These are phyloP conservation scores for Lordiphosa clarofinis DNA, from an alignment of 1,140 invertebrate genomes.

Conservation along the genomic window DNA sequence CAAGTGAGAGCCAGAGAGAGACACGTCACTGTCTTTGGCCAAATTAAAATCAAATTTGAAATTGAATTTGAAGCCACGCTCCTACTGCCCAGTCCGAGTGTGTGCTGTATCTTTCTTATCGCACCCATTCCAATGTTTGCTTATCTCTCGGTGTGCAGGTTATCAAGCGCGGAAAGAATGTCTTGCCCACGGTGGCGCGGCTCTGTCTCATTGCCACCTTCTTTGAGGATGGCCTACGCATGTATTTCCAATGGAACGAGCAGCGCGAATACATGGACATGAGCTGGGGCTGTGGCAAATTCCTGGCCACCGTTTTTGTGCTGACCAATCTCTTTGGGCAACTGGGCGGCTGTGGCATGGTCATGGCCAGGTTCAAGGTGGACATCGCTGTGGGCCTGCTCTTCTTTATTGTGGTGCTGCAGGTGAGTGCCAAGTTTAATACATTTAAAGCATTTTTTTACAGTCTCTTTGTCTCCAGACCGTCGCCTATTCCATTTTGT, in stretches of 20 bases:
- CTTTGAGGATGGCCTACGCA: constrained; percentile 98
- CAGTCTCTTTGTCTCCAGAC: constrained; percentile 84
- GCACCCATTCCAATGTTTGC: constrained; percentile 36
- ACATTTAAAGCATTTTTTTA: constrained; percentile 1
- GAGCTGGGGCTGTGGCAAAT: constrained; percentile 97
- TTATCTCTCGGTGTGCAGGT: constrained; percentile 83
- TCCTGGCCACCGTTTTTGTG: constrained; percentile 93
- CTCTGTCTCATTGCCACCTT: constrained; percentile 99
- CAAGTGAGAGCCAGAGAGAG: constrained; percentile 38
- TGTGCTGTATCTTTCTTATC: constrained; percentile 56
- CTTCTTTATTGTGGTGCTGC: constrained; percentile 97
- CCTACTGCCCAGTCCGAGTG: constrained; percentile 4
- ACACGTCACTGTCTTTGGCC: constrained; percentile 59
- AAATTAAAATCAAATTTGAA: constrained; percentile 21
- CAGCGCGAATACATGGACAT: constrained; percentile 99
- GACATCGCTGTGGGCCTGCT: constrained; percentile 95
- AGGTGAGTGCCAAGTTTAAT: constrained; percentile 82
- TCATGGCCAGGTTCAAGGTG: constrained; percentile 95
- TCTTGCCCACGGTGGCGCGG: constrained; percentile 96
- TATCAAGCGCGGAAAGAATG: constrained; percentile 93
- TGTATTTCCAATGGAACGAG: constrained; percentile 99
- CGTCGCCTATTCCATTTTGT: constrained; percentile 98
- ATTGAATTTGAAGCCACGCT: constrained; percentile 60
- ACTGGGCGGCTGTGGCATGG: constrained; percentile 96
- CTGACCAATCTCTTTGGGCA: constrained; percentile 97